A percentile compares a stretch with the other conserved stretches of the same genome.
These are phyloP conservation scores for Tangara arthus DNA, from an alignment of 2,797 vertebrate species.

Conservation along the genomic window DNA sequence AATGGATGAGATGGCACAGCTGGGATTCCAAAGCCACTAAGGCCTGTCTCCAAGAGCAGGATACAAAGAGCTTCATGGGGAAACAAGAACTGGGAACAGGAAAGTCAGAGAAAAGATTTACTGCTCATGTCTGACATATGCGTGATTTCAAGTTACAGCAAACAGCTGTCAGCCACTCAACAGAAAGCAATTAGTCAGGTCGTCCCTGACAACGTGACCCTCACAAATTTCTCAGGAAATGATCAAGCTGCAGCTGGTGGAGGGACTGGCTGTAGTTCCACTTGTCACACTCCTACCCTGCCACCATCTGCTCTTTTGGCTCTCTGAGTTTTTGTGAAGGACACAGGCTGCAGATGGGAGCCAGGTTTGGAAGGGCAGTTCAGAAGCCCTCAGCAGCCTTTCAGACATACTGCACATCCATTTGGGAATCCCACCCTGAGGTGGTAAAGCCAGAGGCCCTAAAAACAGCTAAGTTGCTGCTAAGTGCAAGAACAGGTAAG, in stretches of 20 bases:
- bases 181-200: constrained; percentile 15
- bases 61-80: constrained; percentile 6
- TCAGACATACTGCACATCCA: neutral
- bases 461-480: neutral
- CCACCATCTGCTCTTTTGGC: neutral
- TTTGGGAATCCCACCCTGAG: neutral
- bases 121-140: neutral
- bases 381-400: neutral
- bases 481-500: neutral
- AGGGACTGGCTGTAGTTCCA: neutral
- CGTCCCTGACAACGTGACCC: constrained; percentile 1
- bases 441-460: neutral
- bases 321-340: neutral
- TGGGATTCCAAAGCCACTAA: constrained; percentile 16
- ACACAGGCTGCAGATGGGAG: fast-evolving
- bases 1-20: neutral
- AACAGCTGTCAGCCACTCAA: constrained; percentile 18
- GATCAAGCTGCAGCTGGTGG: constrained; percentile 23
- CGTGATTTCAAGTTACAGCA: neutral
- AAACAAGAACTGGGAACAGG: constrained; percentile 36
- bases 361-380: neutral
- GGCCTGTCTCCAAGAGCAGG: constrained; percentile 1
- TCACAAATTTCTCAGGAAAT: constrained; percentile 10
- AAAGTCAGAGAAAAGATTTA: constrained; percentile 29
- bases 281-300: neutral